A percentile compares a stretch with the other conserved stretches of the same genome.
These are phyloP conservation scores for Athene cunicularia DNA, from an alignment of 2,113 vertebrate species.

Conservation along the genomic window DNA sequence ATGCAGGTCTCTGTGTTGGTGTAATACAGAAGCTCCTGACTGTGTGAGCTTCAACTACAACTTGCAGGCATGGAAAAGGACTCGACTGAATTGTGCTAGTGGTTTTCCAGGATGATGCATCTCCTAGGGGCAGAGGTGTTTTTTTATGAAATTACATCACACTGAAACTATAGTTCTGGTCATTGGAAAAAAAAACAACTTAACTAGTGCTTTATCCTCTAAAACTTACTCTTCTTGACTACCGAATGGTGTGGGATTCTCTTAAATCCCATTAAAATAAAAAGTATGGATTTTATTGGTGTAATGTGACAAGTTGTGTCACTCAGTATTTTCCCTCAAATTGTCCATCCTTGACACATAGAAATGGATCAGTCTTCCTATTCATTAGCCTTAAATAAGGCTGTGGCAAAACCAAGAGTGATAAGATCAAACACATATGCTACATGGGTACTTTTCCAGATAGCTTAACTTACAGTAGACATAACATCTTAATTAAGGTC, in stretches of 20 bases:
- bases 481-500: conserved; percentile 56
- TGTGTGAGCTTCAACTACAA: background rate
- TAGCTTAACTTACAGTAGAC: background rate
- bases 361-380: background rate
- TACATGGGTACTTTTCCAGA: background rate
- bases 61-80: background rate
- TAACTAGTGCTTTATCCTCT: background rate
- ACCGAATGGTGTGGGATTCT: background rate
- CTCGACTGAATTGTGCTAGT: background rate
- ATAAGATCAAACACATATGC: conserved; percentile 26
- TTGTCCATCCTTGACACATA: background rate
- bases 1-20: background rate
- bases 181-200: background rate
- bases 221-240: background rate
- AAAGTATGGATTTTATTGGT: background rate
- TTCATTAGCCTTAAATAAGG: background rate
- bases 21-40: background rate
- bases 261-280: conserved; percentile 18
- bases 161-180: background rate
- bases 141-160: background rate
- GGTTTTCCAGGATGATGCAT: background rate
- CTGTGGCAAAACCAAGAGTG: background rate
- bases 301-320: background rate
- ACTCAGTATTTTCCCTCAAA: conserved; percentile 41
- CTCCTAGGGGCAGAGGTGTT: background rate